Evolutionary conservation across 1,140 invertebrate genomes (phyloP).

Genomic region (Rhyzopertha dominica): DNA sequence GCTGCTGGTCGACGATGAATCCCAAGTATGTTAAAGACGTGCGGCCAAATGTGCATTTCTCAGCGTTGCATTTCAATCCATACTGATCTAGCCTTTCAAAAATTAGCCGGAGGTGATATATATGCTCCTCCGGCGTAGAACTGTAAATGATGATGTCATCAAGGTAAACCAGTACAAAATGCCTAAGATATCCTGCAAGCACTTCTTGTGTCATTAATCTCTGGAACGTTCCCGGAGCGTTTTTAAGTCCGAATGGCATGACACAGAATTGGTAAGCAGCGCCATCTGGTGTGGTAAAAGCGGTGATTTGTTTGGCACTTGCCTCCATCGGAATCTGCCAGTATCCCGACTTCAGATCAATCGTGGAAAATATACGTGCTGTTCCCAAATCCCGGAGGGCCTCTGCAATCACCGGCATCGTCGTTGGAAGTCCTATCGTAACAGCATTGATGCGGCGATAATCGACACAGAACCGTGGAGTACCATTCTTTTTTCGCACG

Average conservation of each 20-base stretch:
- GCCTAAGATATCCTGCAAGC: neutral
- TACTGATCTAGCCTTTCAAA: no score
- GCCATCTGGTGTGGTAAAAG: neutral
- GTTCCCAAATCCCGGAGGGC: no score
- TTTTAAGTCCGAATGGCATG: neutral
- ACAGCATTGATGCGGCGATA: neutral
- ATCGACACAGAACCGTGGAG: neutral
- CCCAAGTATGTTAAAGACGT: no score
- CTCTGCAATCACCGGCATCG: no score
- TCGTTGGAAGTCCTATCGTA: neutral
- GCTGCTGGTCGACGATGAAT: no score
- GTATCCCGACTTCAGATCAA: neutral
- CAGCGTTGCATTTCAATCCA: no score
- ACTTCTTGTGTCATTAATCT: neutral
- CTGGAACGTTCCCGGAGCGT: neutral
- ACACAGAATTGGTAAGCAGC: neutral
- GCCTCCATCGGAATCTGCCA: neutral
- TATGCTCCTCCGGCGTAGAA: neutral
- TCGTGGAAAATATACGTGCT: neutral
- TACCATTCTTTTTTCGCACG: neutral
- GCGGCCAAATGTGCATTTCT: no score
- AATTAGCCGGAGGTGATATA: no score
- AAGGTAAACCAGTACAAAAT: neutral
- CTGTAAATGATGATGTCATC: constrained; percentile 1
- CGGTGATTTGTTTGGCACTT: neutral